phyloP scores from a whole-genome alignment of 2,113 vertebrate species.

The Phaethornis superciliosus region DNA sequence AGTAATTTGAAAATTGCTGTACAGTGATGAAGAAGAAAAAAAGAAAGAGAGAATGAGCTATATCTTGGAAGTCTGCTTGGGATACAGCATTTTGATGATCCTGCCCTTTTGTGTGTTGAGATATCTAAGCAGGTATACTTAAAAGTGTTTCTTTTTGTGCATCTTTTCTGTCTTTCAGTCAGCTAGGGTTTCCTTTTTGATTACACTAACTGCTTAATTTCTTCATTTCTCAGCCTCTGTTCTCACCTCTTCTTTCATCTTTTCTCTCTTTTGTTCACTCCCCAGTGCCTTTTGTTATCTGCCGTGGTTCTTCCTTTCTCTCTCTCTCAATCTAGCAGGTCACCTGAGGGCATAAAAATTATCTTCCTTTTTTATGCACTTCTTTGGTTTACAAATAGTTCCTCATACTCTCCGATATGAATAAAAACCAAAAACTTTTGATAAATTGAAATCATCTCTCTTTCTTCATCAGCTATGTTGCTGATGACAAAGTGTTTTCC shows the following conservation, averaged over 20 bases:
- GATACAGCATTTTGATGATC: background rate
- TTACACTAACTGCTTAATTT: slow-evolving; percentile 50
- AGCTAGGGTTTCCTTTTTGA: slow-evolving; percentile 41
- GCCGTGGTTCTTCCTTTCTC: background rate
- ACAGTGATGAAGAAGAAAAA: background rate
- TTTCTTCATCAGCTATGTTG: background rate
- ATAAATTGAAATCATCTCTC: background rate
- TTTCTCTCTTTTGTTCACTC: slow-evolving; percentile 45
- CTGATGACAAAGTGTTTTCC: background rate
- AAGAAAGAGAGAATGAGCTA: background rate
- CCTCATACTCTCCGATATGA: background rate
- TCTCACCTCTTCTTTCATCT: slow-evolving; percentile 53
- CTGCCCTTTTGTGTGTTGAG: background rate
- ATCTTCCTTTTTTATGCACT: slow-evolving; percentile 37
- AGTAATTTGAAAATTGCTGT: background rate
- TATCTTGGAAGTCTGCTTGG: background rate
- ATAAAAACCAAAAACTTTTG: background rate
- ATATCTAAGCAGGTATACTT: background rate
- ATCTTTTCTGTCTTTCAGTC: slow-evolving; percentile 28
- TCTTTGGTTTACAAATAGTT: slow-evolving; percentile 39
- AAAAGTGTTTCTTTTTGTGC: slow-evolving; percentile 34
- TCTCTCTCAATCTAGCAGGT: background rate
- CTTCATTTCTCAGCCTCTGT: slow-evolving; percentile 27
- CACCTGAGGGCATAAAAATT: slow-evolving; percentile 57
- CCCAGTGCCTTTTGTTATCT: slow-evolving; percentile 41